Base-by-base conservation (phyloP, 2,888 invertebrate genomes). In the Oxyteleia sp. region DNA sequence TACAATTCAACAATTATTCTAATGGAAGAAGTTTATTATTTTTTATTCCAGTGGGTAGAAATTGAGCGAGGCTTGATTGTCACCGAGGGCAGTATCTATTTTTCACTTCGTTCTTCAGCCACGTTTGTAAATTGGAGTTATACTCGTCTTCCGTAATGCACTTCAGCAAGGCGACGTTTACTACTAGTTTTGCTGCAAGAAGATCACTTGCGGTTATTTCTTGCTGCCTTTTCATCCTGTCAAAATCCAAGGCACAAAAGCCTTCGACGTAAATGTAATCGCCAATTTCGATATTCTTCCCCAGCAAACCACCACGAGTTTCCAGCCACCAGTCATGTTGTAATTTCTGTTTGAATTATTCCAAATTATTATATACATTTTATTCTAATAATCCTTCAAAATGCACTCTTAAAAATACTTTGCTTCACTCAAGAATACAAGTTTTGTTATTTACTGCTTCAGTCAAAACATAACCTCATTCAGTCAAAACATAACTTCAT, bases 311-410 rank as follows among this genome's bases (percentile, higher is more conserved):
- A 32, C 81, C 81, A 4, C 53, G 15, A 0, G 84, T 84, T 59
- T 84, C 84, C 23, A 55, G 0, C 78, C 78, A 84, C 84, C 84
- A 84, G 51, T 84, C 51, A 29, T 82, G 74, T 35, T 82, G 78
- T n/a, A 84, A 2, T 64, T 81, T 78, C 84, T 84, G 41, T 32
- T 18, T 32, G 10, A 20, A 63, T 26, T 29, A 49, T n/a, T n/a
- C n/a, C n/a, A n/a, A n/a, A n/a, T n/a, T n/a, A n/a, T n/a, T n/a
- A n/a, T n/a, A n/a, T n/a, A n/a, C n/a, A n/a, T n/a, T n/a, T n/a
- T n/a, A n/a, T n/a, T n/a, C n/a, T n/a, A n/a, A n/a, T n/a, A n/a
- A n/a, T n/a, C n/a, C n/a, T n/a, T n/a, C n/a, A n/a, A n/a, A n/a
- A n/a, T n/a, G n/a, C n/a, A n/a, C n/a, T n/a, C n/a, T n/a, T n/a